Conservation (phyloP, 2,888 invertebrate genomes). For the Drosophila melanosoma region DNA sequence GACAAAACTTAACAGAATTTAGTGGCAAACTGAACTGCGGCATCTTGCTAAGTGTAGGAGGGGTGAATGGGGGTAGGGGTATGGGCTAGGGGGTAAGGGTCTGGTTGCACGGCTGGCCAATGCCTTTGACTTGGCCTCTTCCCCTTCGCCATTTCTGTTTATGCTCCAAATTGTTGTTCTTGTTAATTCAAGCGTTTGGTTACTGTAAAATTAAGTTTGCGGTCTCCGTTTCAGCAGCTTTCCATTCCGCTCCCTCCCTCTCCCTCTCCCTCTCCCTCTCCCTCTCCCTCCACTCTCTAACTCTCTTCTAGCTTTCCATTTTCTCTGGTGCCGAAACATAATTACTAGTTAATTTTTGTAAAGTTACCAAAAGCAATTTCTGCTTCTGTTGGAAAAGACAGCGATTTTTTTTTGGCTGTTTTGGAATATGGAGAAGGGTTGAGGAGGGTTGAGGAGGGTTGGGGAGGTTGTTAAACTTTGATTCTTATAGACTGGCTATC, state of each 20-base stretch:
- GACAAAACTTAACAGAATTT: conserved; percentile 75
- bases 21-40: conserved; percentile 61
- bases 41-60: conserved; percentile 8
- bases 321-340: conserved; percentile 51
- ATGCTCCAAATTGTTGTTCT: conserved; percentile 63
- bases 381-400: conserved; percentile 13
- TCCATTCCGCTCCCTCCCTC: background rate
- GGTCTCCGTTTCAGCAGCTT: conserved; percentile 14
- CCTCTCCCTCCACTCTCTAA: background rate
- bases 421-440: too few species aligned
- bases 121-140: conserved; percentile 6
- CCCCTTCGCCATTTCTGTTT: background rate
- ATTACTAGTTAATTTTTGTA: conserved; percentile 73
- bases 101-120: conserved; percentile 49
- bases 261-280: background rate
- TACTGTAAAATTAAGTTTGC: conserved; percentile 71
- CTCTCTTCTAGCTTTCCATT: background rate
- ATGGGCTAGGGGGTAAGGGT: conserved; percentile 5
- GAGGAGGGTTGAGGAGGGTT: background rate
- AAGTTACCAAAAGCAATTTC: conserved; percentile 30
- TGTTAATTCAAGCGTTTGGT: conserved; percentile 74
- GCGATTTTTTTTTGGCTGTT: background rate
- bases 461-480: conserved; percentile 3
- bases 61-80: too few species aligned
- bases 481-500: conserved; percentile 10